Percentiles rank a stretch among this genome's conserved stretches.
Conservation (phyloP, 2,888 invertebrate genomes). For the Mechanitis mazaeus region DNA sequence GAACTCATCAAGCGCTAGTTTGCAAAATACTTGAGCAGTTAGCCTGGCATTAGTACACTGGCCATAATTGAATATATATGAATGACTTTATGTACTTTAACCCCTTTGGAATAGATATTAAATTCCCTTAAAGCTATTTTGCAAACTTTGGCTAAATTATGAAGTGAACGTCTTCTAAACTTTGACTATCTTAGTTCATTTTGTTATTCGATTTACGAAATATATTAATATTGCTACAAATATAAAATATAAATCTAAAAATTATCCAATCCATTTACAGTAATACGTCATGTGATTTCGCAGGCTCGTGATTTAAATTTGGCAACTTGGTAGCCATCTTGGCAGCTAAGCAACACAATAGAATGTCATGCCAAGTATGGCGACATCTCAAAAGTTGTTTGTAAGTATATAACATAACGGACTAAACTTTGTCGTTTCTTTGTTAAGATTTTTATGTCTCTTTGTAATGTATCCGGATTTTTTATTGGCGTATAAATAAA, state of each 20-base stretch:
- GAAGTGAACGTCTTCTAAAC: constrained; percentile 31
- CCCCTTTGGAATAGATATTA: neutral
- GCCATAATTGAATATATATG: constrained; percentile 14
- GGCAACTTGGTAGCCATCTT: constrained; percentile 13
- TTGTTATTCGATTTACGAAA: constrained; percentile 7
- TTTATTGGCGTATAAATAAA: neutral
- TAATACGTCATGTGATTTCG: neutral
- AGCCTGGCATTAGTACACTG: constrained; percentile 38
- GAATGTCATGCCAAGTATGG: neutral
- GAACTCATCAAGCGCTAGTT: constrained; percentile 56
- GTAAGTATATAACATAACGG: constrained; percentile 12
- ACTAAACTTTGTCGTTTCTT: constrained; percentile 18
- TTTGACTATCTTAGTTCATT: constrained; percentile 36
- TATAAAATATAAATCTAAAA: too few relatives aligned
- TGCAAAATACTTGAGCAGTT: constrained; percentile 54
- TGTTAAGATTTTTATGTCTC: constrained; percentile 6
- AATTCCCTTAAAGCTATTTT: neutral
- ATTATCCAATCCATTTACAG: too few relatives aligned
- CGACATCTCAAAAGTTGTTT: constrained; percentile 3
- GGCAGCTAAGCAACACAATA: neutral
- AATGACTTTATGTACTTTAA: neutral
- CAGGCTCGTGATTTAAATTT: neutral
- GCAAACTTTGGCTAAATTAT: constrained; percentile 11
- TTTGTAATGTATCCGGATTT: neutral
- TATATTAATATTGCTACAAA: neutral